A percentile compares a stretch with the other conserved stretches of the same genome.
Conservation (phyloP, 2,797 vertebrate genomes). For the Meriones psammophilus region DNA sequence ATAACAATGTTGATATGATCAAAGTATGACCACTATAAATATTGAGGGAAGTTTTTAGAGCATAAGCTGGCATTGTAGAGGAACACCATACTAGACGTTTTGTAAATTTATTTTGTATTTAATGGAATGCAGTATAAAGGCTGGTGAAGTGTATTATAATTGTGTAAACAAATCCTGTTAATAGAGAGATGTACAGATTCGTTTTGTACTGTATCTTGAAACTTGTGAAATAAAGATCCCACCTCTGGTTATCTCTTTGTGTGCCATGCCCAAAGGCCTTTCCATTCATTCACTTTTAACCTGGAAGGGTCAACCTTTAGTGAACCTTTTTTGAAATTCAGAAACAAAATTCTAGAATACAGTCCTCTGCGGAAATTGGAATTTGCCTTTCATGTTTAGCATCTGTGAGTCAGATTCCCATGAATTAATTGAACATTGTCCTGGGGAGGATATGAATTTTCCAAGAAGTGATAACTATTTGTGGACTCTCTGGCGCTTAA, state of each 20-base stretch:
- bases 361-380: constrained; percentile 4
- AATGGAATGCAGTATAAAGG: constrained; percentile 89
- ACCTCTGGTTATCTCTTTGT: constrained; percentile 87
- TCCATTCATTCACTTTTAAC: background rate
- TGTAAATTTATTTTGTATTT: constrained; percentile 92
- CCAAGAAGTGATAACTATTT: constrained; percentile 32
- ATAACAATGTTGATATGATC: constrained; percentile 82
- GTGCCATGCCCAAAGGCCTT: constrained; percentile 52
- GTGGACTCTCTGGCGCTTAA: background rate
- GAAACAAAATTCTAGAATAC: constrained; percentile 33
- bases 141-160: constrained; percentile 91
- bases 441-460: background rate
- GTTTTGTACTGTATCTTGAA: constrained; percentile 92
- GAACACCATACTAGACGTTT: constrained; percentile 86
- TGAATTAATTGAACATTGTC: constrained; percentile 1
- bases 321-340: constrained; percentile 45
- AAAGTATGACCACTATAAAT: constrained; percentile 84
- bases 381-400: constrained; percentile 53
- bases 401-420: constrained; percentile 35
- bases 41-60: constrained; percentile 77
- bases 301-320: background rate
- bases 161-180: constrained; percentile 91
- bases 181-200: constrained; percentile 92
- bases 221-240: constrained; percentile 91
- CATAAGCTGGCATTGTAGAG: constrained; percentile 84